A percentile compares a stretch with the other conserved stretches of the same genome.
phyloP scores from a whole-genome alignment of 2,888 invertebrate species.

The Tetramorium bicarinatum region DNA sequence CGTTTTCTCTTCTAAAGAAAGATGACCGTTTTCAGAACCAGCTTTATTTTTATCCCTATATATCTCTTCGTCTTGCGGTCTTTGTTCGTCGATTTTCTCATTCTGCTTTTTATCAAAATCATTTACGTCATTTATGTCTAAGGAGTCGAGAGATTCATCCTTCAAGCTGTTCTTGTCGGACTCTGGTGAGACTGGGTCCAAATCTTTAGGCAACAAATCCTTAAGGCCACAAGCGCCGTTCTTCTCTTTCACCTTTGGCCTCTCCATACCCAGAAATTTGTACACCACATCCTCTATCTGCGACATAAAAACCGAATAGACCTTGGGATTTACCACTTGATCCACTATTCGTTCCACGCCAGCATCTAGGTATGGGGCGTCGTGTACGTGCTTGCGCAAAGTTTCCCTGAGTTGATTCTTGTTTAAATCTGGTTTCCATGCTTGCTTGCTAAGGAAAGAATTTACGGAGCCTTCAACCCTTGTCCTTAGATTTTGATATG shows the following conservation, averaged over 20 bases:
- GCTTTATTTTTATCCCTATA: slow-evolving; percentile 56
- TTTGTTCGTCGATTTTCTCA: slow-evolving; percentile 66
- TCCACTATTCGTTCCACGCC: slow-evolving; percentile 98
- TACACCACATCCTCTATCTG: slow-evolving; percentile 97
- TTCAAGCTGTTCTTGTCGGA: slow-evolving; percentile 90
- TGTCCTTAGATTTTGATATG: slow-evolving; percentile 96
- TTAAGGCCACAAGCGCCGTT: slow-evolving; percentile 84
- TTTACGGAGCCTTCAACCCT: slow-evolving; percentile 95
- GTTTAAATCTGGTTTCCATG: slow-evolving; percentile 95
- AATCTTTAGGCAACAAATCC: slow-evolving; percentile 91
- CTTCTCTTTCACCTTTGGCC: slow-evolving; percentile 88
- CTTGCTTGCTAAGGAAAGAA: slow-evolving; percentile 93
- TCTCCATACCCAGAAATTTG: slow-evolving; percentile 93
- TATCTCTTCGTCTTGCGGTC: slow-evolving; percentile 40
- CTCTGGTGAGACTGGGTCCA: slow-evolving; percentile 94
- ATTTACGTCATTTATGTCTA: slow-evolving; percentile 74
- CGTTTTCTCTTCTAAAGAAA: slow-evolving; percentile 85
- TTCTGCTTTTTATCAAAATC: slow-evolving; percentile 70
- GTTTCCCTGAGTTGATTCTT: slow-evolving; percentile 97
- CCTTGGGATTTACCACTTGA: slow-evolving; percentile 98
- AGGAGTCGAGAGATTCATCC: slow-evolving; percentile 82
- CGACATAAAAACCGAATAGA: slow-evolving; percentile 94
- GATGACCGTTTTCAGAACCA: slow-evolving; percentile 86
- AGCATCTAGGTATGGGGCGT: slow-evolving; percentile 95
- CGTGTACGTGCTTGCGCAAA: slow-evolving; percentile 94